Evolutionary conservation across 2,113 vertebrate genomes (phyloP).

Genomic region (Cercopithecus mona): DNA sequence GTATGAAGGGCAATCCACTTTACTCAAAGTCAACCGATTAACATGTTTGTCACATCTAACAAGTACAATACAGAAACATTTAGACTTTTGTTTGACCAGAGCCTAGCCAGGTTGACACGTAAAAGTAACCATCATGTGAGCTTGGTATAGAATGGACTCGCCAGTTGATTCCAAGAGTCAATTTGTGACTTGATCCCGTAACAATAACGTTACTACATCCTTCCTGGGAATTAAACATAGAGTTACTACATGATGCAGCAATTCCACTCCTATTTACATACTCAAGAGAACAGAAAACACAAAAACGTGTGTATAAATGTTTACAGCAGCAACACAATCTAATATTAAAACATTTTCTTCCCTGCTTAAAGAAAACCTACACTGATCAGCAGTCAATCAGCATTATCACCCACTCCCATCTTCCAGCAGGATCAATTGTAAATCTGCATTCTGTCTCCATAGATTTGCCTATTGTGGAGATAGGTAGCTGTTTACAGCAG

Average conservation of each 20-base stretch:
- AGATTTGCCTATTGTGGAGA: not conserved
- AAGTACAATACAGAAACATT: not conserved
- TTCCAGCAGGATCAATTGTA: not conserved
- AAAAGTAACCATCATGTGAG: not conserved
- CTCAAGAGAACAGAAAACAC: not conserved
- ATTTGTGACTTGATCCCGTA: not conserved
- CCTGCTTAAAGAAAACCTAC: not conserved
- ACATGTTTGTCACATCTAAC: not conserved
- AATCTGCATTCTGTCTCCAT: not conserved
- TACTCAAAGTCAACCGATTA: not conserved
- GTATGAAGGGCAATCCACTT: not conserved
- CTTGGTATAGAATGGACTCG: not conserved
- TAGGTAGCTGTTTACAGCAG: not conserved
- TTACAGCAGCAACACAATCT: not conserved
- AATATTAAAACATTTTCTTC: not conserved
- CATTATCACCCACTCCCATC: not conserved
- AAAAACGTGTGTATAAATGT: not conserved
- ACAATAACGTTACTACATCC: no score
- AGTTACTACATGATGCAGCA: not conserved
- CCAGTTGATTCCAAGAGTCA: not conserved
- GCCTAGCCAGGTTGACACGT: not conserved
- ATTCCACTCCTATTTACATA: not conserved
- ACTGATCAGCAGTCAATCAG: not conserved
- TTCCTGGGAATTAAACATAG: not conserved
- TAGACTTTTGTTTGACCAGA: not conserved